phyloP scores from a whole-genome alignment of 2,113 vertebrate species.

The Cichladusa arquata region DNA sequence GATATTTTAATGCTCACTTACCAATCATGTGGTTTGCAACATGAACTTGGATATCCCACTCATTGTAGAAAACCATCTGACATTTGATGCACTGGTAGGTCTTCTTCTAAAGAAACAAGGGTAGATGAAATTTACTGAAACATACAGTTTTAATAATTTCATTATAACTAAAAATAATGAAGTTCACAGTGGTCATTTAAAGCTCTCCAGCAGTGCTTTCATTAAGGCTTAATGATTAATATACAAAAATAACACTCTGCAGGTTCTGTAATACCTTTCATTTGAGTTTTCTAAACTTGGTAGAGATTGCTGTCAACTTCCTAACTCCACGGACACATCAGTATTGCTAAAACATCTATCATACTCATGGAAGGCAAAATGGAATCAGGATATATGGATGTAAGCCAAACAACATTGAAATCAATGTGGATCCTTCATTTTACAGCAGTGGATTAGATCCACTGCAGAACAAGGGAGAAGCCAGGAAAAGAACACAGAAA shows the following conservation, averaged over 20 bases:
- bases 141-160: neutral
- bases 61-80: constrained; percentile 99
- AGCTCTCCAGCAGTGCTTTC: constrained; percentile 10
- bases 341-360: neutral
- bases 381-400: neutral
- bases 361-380: neutral
- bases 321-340: neutral
- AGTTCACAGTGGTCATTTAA: neutral
- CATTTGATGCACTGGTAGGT: constrained; percentile 99
- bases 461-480: neutral
- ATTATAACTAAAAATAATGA: neutral
- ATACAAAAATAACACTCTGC: neutral
- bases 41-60: constrained; percentile 99
- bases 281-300: neutral
- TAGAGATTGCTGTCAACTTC: neutral
- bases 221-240: constrained; percentile 6
- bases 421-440: neutral
- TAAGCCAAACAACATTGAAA: neutral
- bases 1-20: constrained; percentile 79
- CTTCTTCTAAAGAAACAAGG: constrained; percentile 90
- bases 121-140: constrained; percentile 69
- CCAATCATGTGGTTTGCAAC: constrained; percentile 99
- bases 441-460: neutral
- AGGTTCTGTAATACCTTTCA: neutral
- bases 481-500: neutral